These are phyloP conservation scores for Osmerus eperlanus DNA, from an alignment of 2,113 vertebrate genomes.

Conservation along the genomic window DNA sequence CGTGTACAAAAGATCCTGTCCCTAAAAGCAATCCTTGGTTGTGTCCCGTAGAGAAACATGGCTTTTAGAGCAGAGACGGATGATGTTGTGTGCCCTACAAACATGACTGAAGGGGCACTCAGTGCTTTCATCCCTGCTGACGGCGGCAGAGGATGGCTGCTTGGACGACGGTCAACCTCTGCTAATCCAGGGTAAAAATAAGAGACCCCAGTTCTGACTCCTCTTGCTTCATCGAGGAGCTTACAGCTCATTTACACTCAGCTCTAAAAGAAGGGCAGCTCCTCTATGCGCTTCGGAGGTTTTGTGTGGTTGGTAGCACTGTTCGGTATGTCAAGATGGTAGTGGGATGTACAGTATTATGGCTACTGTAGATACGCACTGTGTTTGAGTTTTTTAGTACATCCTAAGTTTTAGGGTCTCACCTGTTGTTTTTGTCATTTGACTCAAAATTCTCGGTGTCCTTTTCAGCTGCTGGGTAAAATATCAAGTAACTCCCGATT, in stretches of 20 bases:
- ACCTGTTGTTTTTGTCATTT: no score
- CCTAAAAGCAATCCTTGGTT: background rate
- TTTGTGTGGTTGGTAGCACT: background rate
- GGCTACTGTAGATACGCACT: no score
- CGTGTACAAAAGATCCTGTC: no score
- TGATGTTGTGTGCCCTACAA: background rate
- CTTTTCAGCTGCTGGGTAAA: no score
- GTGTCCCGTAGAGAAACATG: background rate
- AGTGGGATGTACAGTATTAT: background rate
- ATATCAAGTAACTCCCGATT: no score
- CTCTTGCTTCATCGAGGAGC: conserved; percentile 1
- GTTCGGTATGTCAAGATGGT: background rate
- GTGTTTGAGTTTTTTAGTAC: no score
- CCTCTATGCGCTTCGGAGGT: background rate
- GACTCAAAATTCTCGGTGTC: no score
- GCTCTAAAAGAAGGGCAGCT: conserved; percentile 18
- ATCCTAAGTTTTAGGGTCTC: no score
- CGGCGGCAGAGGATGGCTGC: background rate
- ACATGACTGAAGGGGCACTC: background rate
- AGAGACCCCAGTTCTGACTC: background rate
- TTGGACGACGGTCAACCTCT: conserved; percentile 1
- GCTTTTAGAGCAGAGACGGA: background rate
- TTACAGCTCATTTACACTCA: conserved; percentile 32
- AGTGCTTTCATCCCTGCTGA: background rate
- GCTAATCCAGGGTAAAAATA: conserved; percentile 9